Evolutionary conservation across 1,140 invertebrate species (phyloP), one percentile per base, ranked within the genome.

Genomic region (Trigoniulus corallinus): DNA sequence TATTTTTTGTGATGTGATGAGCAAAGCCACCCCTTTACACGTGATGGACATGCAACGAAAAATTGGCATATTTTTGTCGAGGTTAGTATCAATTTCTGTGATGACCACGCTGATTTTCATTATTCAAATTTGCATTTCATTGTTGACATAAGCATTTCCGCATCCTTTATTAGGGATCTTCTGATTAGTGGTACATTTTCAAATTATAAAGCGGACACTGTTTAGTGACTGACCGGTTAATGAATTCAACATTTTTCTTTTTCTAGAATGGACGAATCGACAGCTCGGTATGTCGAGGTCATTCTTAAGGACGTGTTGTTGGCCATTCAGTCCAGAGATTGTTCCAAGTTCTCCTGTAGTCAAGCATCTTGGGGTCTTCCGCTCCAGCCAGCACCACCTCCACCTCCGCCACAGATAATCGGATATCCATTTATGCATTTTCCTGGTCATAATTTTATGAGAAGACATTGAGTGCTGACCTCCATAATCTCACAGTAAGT

Each of bases 1-100:
- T 23, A 51, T 51, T 24, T 39, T 51, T 2, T 51, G 50, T 39
- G 42, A 48, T 34, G 50, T 51, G 3, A 51, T 51, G 43, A 21
- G 47, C 3, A 47, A 47, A 48, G 47, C 50, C 3, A 34, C 22
- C 20, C 24, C 22, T 4, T 43, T 48, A 18, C 50, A 51, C 26
- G 34, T 51, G 21, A 37, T 48, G 21, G 50, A 51, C 29, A 4
- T 47, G 18, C 42, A 51, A 22, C 7, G 50, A 24, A 12, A 34
- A 27, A 45, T 51, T 37, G 50, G 50, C 2, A 20, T 47, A 47
- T 51, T 51, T 29, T 34, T 51, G 10, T 51, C 50, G 2, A 12
- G 47, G 50, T 51, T 37, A 51, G 42, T 46, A 12, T 20, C 12
- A 18, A 20, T 24, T 10, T 18, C 29, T 34, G 7, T 34, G 7